Base-by-base conservation (phyloP, 2,113 vertebrate species). In the cattle (Bos taurus) region DNA sequence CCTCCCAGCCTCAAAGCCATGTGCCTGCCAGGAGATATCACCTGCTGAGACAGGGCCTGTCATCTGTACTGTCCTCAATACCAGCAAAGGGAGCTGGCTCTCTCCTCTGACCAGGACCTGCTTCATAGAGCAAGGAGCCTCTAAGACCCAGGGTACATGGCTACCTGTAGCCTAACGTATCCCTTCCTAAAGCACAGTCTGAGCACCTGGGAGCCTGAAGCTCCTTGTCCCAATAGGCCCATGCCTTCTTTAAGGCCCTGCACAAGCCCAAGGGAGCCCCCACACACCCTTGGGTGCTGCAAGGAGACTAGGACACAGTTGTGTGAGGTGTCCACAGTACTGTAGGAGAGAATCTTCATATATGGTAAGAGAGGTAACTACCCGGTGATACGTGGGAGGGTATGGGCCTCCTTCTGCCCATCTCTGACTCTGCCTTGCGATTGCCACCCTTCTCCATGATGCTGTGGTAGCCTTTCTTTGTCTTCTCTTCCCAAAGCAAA, bases 201-300 rank as follows among this genome's bases (percentile, higher is more conserved):
- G 19, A 15, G 15, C 46, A 54, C 23, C 2, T 43, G 78, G n/a
- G 43, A 78, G 5, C 43, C 54, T 56, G 30, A 5, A 86, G 13
- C 2, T 64, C 10, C 30, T 33, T 50, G 30, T 57, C n/a, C 93
- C 62, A 80, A 57, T 0, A 67, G 43, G 5, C 50, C 13, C 48
- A 28, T 40, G 28, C 23, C 64, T 52, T 30, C 60, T 50, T 56
- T 64, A 56, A 46, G 60, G 17, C 16, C 21, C 36, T 40, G 17
- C 43, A n/a, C 43, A 62, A 33, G 17, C 9, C 12, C 59, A 82
- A 54, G 23, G 10, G 52, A 88, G 17, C 19, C 46, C 40, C 23
- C 8, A 3, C 1, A 19, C 1, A 21, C 28, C 6, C 26, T 88
- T 1, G 0, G 43, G 30, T 43, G 2, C 36, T 43, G 33, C 7